These are phyloP conservation scores for Malthinus flaveolus DNA, from an alignment of 2,888 invertebrate species.

Conservation along the genomic window DNA sequence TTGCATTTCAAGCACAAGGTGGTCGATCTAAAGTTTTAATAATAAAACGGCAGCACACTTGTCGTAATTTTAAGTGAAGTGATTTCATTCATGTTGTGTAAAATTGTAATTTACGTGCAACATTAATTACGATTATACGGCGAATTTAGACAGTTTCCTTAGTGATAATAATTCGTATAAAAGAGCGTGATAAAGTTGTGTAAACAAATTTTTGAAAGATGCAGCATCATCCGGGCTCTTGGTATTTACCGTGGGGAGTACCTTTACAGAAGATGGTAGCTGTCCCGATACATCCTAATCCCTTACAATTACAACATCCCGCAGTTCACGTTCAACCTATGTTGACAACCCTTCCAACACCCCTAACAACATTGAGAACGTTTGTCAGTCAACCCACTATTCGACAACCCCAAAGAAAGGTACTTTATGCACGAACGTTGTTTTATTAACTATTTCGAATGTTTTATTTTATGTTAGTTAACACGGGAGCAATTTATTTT, in stretches of 20 bases:
- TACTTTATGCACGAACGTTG: slow-evolving; percentile 26
- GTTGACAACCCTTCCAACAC: slow-evolving; percentile 52
- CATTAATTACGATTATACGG: too few species aligned
- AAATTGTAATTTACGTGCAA: too few species aligned
- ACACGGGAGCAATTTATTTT: not conserved
- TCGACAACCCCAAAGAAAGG: slow-evolving; percentile 53
- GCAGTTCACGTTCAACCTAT: slow-evolving; percentile 52
- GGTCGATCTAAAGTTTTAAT: too few species aligned
- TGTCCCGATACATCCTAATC: slow-evolving; percentile 62
- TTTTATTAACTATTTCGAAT: not conserved
- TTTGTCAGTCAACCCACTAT: slow-evolving; percentile 53
- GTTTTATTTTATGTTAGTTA: not conserved
- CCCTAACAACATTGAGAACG: slow-evolving; percentile 53
- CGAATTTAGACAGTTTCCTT: too few species aligned
- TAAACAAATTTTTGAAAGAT: slow-evolving; percentile 30
- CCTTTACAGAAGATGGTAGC: slow-evolving; percentile 68
- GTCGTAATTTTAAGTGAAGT: too few species aligned
- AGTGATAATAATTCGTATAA: too few species aligned
- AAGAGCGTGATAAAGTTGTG: too few species aligned
- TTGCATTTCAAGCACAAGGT: too few species aligned
- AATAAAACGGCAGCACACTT: too few species aligned
- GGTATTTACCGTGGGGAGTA: slow-evolving; percentile 72
- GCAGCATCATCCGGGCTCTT: slow-evolving; percentile 65
- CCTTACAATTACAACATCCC: slow-evolving; percentile 49
- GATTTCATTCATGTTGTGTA: too few species aligned